phyloP scores from a whole-genome alignment of 2,888 invertebrate genomes.

The Drosophila paramelanica region DNA sequence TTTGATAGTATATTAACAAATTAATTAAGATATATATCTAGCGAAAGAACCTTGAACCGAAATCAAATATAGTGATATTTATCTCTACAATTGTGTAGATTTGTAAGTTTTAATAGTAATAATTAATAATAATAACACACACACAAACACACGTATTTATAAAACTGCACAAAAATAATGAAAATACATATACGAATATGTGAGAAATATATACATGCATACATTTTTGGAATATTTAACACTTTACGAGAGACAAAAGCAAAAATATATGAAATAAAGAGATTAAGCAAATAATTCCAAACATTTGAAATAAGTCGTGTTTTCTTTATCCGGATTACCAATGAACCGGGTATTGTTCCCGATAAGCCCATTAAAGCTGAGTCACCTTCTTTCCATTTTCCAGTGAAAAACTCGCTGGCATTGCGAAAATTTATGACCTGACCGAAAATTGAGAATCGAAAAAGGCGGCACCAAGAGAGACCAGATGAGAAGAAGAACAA shows the following conservation, averaged over 20 bases:
- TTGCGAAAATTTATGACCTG: conserved; percentile 61
- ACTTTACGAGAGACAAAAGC: conserved; percentile 18
- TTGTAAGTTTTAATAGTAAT: conserved; percentile 37
- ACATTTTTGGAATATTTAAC: conserved; percentile 48
- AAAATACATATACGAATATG: conserved; percentile 20
- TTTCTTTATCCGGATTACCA: conserved; percentile 10
- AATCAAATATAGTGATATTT: conserved; percentile 81
- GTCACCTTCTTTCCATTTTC: conserved; percentile 42
- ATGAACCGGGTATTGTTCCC: conserved; percentile 11
- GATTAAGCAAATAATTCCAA: conserved; percentile 40
- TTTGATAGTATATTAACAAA: conserved; percentile 31
- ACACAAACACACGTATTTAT: conserved; percentile 35
- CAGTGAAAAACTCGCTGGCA: conserved; percentile 36
- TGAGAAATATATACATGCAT: conserved; percentile 21
- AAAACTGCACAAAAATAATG: conserved; percentile 49
- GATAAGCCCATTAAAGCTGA: conserved; percentile 35
- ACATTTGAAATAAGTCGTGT: conserved; percentile 28
- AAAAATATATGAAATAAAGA: conserved; percentile 27
- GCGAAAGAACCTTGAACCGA: conserved; percentile 67
- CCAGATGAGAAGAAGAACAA: conserved; percentile 8
- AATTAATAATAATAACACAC: conserved; percentile 17
- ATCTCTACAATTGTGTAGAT: conserved; percentile 59
- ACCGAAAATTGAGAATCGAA: conserved; percentile 23
- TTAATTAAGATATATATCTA: conserved; percentile 33
- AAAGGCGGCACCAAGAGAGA: conserved; percentile 40